Evolutionary conservation across 2,113 vertebrate genomes (phyloP).

Genomic region (Baryphthengus martii): DNA sequence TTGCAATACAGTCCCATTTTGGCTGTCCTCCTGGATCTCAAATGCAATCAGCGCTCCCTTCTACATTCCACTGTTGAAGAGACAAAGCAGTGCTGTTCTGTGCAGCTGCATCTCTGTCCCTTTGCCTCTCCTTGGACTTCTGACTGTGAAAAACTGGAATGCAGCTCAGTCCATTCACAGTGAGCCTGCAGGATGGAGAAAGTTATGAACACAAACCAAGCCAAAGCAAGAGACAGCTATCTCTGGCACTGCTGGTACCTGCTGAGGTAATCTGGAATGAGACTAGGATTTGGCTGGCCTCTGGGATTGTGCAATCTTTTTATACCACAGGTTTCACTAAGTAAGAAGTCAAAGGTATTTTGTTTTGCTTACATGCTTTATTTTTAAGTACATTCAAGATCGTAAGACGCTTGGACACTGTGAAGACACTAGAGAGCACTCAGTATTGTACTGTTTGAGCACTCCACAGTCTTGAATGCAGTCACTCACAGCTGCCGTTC

Average conservation of each 20-base stretch:
- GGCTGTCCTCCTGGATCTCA: neutral
- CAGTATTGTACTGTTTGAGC: neutral
- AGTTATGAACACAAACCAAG: neutral
- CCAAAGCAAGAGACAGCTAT: neutral
- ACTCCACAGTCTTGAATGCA: neutral
- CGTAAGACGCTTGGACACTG: neutral
- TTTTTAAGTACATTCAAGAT: neutral
- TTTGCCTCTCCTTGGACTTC: neutral
- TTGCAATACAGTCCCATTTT: neutral
- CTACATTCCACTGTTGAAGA: neutral
- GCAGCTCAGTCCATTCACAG: neutral
- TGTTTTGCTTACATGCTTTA: neutral
- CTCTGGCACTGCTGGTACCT: neutral
- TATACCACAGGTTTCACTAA: neutral
- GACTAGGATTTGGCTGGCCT: neutral
- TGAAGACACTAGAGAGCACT: neutral
- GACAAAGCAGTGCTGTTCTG: neutral
- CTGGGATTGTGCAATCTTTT: neutral
- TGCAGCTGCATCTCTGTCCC: neutral
- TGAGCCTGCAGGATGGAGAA: neutral
- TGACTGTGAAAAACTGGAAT: neutral
- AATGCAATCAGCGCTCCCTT: accelerated
- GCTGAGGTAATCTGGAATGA: neutral
- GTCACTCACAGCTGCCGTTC: neutral
- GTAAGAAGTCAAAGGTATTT: neutral